A percentile compares a stretch with the other conserved stretches of the same genome.
phyloP scores from a whole-genome alignment of 1,140 invertebrate species.

The Saccostrea glomerata region DNA sequence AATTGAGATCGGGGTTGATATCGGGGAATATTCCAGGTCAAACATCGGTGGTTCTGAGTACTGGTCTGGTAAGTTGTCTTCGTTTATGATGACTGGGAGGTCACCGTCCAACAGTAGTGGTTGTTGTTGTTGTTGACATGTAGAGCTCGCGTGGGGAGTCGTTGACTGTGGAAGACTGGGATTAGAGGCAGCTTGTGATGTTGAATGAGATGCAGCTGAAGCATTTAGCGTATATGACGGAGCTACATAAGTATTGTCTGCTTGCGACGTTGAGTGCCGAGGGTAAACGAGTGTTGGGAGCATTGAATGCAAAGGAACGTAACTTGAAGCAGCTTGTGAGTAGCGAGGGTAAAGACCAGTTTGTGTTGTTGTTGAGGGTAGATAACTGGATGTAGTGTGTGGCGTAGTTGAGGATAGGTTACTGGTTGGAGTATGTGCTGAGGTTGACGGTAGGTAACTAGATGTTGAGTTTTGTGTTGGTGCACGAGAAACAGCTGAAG shows the following conservation, averaged over 20 bases:
- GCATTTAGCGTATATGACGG: too few relatives aligned
- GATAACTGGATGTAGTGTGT: slow-evolving; percentile 2
- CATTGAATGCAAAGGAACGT: too few relatives aligned
- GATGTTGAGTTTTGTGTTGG: neutral
- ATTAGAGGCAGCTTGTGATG: slow-evolving; percentile 6
- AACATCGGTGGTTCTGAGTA: neutral
- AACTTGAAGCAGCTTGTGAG: too few relatives aligned
- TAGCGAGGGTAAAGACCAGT: neutral
- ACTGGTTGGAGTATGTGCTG: neutral
- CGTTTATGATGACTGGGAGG: neutral
- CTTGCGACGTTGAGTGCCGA: too few relatives aligned
- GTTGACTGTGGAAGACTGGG: neutral
- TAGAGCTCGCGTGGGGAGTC: neutral
- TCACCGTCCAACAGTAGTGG: slow-evolving; percentile 18
- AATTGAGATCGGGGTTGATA: neutral
- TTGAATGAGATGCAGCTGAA: slow-evolving; percentile 16
- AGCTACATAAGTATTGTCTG: too few relatives aligned
- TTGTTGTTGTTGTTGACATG: neutral
- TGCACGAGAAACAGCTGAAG: neutral
- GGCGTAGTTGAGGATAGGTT: neutral
- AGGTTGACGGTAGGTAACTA: neutral
- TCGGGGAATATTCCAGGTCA: slow-evolving; percentile 7
- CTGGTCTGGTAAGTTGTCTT: neutral
- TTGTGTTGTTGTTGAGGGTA: neutral
- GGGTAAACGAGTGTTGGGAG: too few relatives aligned